Evolutionary conservation across 2,113 vertebrate genomes (phyloP).

Genomic region (Phalacrocorax carbo): DNA sequence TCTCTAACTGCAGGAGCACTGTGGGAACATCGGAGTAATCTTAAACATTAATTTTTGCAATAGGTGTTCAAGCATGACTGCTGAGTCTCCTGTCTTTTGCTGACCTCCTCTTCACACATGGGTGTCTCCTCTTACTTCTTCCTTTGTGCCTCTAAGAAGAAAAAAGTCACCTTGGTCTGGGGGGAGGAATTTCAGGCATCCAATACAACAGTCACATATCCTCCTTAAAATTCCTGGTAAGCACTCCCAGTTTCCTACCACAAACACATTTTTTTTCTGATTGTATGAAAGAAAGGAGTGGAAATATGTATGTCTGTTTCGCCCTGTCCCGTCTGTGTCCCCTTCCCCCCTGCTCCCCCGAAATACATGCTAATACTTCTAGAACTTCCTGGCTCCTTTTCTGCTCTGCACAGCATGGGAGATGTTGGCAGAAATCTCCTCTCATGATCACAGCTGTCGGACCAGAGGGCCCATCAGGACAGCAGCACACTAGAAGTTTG

Average conservation of each 20-base stretch:
- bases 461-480: not conserved
- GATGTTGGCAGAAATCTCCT: not conserved
- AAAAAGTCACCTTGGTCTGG: not conserved
- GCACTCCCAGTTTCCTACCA: not conserved
- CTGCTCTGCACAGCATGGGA: not conserved
- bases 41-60: not conserved
- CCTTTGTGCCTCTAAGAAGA: not conserved
- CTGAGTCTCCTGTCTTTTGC: not conserved
- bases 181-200: not conserved
- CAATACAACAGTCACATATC: not conserved
- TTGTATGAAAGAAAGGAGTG: not conserved
- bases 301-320: not conserved
- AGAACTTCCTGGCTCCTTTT: not conserved
- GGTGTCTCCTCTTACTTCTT: not conserved
- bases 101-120: not conserved
- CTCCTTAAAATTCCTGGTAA: not conserved
- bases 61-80: not conserved
- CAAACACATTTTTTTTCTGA: not conserved
- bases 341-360: accelerated
- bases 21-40: not conserved
- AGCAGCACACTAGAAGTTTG: not conserved
- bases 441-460: accelerated
- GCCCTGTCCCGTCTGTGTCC: too few relatives aligned
- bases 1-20: not conserved
- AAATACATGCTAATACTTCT: not conserved